Base-by-base conservation (phyloP, 2,797 vertebrate species). In the Tenualosa thibaudeaui region DNA sequence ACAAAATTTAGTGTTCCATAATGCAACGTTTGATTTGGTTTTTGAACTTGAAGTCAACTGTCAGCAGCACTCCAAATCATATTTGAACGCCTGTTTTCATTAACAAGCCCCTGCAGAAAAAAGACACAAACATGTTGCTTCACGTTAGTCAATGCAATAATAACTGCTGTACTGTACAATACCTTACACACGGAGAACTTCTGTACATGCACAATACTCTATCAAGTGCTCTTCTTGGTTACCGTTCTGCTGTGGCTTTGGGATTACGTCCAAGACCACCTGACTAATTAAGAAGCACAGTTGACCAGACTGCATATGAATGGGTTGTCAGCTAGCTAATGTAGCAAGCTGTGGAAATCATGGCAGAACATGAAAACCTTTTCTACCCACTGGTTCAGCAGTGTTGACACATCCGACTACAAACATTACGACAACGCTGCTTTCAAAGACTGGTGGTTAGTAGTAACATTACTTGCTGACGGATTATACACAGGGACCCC, bases 241-340 rank as follows among this genome's bases (percentile, higher is more conserved):
- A 43, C 17, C 58, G 19, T 58, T 24, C 58, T 78, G 71, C 17
- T 78, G 3, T 71, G 12, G 65, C 43, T 22, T 43, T 19, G 19
- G 4, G 71, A 40, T 78, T 46, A 78, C 37, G 37, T 78, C 37
- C 15, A 78, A 78, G 81, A 62, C 40, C 62, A 62, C 46, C 68
- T 60, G 49, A 82, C 71, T 78, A 78, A 78, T 78, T 78, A 78
- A 46, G 31, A 56, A n/a, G 10, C 58, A 40, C 22, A 46, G 22
- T 22, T 17, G 17, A n/a, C 9, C 71, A 78, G 19, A 40, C 71
- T 78, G 71, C 40, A 43, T 78, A 43, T 46, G 40, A 62, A 62
- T 62, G 58, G 9, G 22, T 10, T 62, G 19, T 56, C 54, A 24
- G 6, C 6, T 24, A 62, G 58, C 58, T 62, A 62, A 19, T 62